A percentile compares a stretch with the other conserved stretches of the same genome.
phyloP scores from a whole-genome alignment of 2,797 vertebrate species.

The Danio choprae region DNA sequence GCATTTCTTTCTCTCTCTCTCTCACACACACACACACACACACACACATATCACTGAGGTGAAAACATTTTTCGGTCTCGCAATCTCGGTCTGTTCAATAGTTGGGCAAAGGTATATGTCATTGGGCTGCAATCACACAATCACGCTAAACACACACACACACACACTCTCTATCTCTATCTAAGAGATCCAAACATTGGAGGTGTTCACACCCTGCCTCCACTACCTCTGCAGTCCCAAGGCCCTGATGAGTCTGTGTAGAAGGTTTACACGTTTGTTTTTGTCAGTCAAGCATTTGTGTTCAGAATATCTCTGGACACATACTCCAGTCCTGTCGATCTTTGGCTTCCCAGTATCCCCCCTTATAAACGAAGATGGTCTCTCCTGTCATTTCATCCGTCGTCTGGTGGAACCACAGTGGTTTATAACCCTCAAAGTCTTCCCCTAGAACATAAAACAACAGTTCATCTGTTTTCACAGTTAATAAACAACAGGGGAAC shows the following conservation, averaged over 20 bases:
- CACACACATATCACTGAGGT: constrained; percentile 36
- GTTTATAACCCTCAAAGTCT: constrained; percentile 87
- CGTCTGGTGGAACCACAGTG: constrained; percentile 94
- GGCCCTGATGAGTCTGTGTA: constrained; percentile 2
- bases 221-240: constrained; percentile 11
- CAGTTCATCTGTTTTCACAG: not conserved
- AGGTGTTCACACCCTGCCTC: constrained; percentile 12
- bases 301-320: constrained; percentile 95
- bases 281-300: constrained; percentile 45
- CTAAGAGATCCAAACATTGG: constrained; percentile 3
- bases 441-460: constrained; percentile 77
- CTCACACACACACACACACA: constrained; percentile 34
- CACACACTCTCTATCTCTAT: not conserved
- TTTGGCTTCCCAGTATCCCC: constrained; percentile 97
- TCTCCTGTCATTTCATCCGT: constrained; percentile 88
- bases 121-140: constrained; percentile 21
- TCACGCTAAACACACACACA: constrained; percentile 3
- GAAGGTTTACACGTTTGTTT: not conserved
- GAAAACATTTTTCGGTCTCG: constrained; percentile 9
- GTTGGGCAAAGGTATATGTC: constrained; percentile 18
- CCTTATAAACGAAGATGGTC: constrained; percentile 90
- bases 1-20: no score
- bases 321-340: constrained; percentile 90
- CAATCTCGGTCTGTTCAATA: constrained; percentile 14
- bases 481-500: constrained; percentile 15